A percentile compares a stretch with the other conserved stretches of the same genome.
Evolutionary conservation across 1,140 invertebrate genomes (phyloP).

Genomic region (Hesperophylax magnus): DNA sequence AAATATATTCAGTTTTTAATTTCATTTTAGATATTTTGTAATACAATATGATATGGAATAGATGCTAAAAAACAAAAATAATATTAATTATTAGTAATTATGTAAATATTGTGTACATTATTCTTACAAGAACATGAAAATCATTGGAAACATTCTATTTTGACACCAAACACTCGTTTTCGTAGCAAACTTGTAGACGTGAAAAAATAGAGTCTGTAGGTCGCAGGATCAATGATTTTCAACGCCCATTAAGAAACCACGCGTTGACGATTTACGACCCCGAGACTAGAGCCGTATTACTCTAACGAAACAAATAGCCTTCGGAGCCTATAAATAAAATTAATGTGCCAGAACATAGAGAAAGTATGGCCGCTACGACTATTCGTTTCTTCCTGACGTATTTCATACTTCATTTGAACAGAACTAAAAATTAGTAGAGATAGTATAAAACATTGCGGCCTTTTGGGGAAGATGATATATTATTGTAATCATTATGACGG

Average conservation of each 20-base stretch:
- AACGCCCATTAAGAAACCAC: constrained; percentile 2
- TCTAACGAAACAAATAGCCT: constrained; percentile 20
- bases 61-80: too few relatives aligned
- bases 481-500: too few relatives aligned
- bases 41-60: too few relatives aligned
- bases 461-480: too few relatives aligned
- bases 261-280: constrained; percentile 5
- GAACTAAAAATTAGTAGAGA: not conserved
- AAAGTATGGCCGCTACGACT: constrained; percentile 15
- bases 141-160: too few relatives aligned
- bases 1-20: too few relatives aligned
- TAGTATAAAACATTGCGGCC: too few relatives aligned
- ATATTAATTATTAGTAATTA: too few relatives aligned
- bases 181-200: not conserved
- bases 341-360: constrained; percentile 29
- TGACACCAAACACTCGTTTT: too few relatives aligned
- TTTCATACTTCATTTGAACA: constrained; percentile 21
- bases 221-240: constrained; percentile 21
- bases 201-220: not conserved
- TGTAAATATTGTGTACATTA: too few relatives aligned
- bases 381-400: constrained; percentile 8
- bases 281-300: constrained; percentile 23
- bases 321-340: constrained; percentile 31
- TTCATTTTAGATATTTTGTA: too few relatives aligned
- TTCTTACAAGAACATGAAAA: too few relatives aligned